Evolutionary conservation across 2,888 invertebrate genomes (phyloP).

Genomic region (Nesidiocoris tenuis): DNA sequence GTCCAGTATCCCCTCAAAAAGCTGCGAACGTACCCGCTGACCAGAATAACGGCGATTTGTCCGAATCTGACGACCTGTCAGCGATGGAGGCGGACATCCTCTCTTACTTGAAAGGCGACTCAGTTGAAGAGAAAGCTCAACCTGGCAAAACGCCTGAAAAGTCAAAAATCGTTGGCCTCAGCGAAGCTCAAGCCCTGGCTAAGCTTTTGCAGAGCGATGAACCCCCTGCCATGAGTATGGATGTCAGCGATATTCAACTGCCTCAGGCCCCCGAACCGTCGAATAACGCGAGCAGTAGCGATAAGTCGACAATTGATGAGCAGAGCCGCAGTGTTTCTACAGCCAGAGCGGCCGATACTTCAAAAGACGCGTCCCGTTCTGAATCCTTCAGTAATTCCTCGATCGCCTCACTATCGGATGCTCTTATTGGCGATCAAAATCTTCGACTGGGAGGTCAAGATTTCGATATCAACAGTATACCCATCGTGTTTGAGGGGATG

Average conservation of each 20-base stretch:
- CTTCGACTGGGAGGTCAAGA: neutral
- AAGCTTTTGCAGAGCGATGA: neutral
- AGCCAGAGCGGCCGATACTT: neutral
- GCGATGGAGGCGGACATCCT: neutral
- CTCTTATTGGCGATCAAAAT: neutral
- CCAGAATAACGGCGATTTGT: neutral
- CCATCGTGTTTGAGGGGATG: neutral
- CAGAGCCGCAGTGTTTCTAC: neutral
- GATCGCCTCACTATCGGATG: neutral
- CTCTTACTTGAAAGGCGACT: neutral
- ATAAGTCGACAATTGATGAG: neutral
- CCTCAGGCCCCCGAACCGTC: neutral
- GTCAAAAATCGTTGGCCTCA: neutral
- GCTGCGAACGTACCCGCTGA: neutral
- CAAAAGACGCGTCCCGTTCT: neutral
- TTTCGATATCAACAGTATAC: neutral
- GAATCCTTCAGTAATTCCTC: neutral
- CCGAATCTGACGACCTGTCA: neutral
- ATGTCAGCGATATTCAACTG: too few species aligned
- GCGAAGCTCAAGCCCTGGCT: neutral
- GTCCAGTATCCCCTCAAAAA: neutral
- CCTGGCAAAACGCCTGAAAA: neutral
- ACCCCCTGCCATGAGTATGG: neutral
- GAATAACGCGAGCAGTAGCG: neutral
- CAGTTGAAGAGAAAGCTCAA: neutral